Percentiles rank a stretch among this genome's conserved stretches.
Evolutionary conservation across 2,888 invertebrate genomes (phyloP).

Genomic region (Conchocele bisecta): DNA sequence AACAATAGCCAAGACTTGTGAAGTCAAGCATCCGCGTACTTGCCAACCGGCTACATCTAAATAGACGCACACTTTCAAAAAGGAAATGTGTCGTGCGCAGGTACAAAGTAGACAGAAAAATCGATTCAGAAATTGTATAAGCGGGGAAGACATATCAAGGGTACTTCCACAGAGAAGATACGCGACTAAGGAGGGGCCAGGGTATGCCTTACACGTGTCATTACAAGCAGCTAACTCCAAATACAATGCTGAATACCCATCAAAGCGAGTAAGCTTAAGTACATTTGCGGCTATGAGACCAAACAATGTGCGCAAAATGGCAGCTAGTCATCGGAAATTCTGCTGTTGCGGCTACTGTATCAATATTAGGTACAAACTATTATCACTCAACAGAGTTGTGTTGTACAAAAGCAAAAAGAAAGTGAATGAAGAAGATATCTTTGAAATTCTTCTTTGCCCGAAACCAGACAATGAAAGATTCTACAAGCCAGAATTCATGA

Average conservation of each 20-base stretch:
- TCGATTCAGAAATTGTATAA: no score
- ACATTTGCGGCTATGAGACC: conserved; percentile 38
- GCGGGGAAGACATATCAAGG: conserved; percentile 44
- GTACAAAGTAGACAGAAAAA: no score
- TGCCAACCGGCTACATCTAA: no score
- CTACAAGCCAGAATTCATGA: conserved; percentile 35
- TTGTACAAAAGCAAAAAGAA: conserved; percentile 15
- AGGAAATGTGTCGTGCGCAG: no score
- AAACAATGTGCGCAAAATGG: conserved; percentile 39
- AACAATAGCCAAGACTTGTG: no score
- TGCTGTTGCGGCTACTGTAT: conserved; percentile 56
- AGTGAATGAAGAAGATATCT: conserved; percentile 31
- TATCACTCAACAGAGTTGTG: conserved; percentile 26
- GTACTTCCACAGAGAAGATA: conserved; percentile 43
- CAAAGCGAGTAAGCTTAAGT: conserved; percentile 21
- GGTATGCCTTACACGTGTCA: conserved; percentile 43
- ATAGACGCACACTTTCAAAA: no score
- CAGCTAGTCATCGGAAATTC: conserved; percentile 35
- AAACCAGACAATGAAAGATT: conserved; percentile 44
- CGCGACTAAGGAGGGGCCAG: conserved; percentile 51
- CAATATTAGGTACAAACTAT: conserved; percentile 53
- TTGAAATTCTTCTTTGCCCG: conserved; percentile 45
- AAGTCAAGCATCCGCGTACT: no score
- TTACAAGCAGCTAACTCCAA: conserved; percentile 37
- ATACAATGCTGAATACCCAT: conserved; percentile 24